Conservation (phyloP, 2,797 vertebrate species). For the Rhinichthys osculus region DNA sequence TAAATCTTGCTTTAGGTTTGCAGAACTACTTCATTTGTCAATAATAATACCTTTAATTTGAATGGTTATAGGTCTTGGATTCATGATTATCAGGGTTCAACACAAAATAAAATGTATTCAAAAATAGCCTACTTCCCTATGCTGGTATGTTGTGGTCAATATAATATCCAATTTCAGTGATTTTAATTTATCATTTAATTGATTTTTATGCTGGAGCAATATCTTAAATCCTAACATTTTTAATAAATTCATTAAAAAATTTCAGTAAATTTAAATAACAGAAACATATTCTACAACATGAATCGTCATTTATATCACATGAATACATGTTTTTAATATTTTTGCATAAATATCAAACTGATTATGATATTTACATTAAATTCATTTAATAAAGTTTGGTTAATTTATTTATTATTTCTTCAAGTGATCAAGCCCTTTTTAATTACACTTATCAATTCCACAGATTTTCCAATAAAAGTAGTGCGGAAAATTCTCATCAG, state of each 20-base stretch:
- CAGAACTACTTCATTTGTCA: neutral
- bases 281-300: neutral
- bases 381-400: neutral
- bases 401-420: neutral
- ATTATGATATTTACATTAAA: neutral
- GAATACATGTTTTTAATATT: neutral
- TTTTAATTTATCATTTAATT: too few relatives aligned
- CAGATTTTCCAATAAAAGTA: neutral
- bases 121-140: neutral
- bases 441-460: neutral
- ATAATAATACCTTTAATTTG: neutral
- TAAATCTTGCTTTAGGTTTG: neutral
- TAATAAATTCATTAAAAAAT: neutral
- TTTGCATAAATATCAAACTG: neutral
- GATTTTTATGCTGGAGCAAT: neutral
- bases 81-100: neutral
- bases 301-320: neutral
- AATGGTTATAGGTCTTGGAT: slow-evolving; percentile 3
- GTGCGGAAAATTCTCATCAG: neutral
- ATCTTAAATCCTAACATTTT: neutral
- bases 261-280: neutral
- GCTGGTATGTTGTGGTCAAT: neutral
- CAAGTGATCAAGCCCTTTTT: neutral
- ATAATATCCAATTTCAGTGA: neutral
- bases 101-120: neutral